These are phyloP conservation scores for Tokudaia muenninki DNA, from an alignment of 2,797 vertebrate species.

Conservation along the genomic window DNA sequence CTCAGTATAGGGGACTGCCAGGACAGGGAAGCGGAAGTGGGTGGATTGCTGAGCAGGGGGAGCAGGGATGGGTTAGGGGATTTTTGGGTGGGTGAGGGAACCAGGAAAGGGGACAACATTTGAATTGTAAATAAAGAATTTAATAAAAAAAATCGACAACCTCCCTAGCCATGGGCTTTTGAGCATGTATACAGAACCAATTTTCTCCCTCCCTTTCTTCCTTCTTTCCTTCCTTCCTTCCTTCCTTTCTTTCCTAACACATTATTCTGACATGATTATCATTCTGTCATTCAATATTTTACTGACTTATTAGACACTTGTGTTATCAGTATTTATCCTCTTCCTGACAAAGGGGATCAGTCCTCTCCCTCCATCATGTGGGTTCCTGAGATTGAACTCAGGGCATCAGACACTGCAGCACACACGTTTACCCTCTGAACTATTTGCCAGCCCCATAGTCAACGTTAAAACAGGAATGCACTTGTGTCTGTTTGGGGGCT, in stretches of 20 bases:
- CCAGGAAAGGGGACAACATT: too few relatives aligned
- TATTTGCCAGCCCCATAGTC: neutral
- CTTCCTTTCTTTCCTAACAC: neutral
- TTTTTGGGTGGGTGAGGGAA: too few relatives aligned
- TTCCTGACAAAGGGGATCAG: neutral
- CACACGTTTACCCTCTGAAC: too few relatives aligned
- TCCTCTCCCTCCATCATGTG: neutral
- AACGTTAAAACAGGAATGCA: neutral
- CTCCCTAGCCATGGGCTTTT: too few relatives aligned
- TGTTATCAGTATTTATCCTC: neutral
- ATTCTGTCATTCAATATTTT: neutral
- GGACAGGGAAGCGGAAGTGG: too few relatives aligned
- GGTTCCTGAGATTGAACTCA: neutral
- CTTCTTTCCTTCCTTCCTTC: too few relatives aligned
- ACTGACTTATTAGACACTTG: neutral
- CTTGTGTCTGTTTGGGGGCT: neutral
- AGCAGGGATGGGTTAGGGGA: too few relatives aligned
- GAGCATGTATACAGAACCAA: neutral
- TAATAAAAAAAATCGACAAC: too few relatives aligned
- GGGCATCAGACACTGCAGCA: neutral
- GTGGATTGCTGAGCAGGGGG: too few relatives aligned
- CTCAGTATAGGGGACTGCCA: too few relatives aligned
- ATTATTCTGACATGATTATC: neutral
- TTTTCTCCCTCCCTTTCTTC: neutral
- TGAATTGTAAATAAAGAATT: too few relatives aligned